Conservation (phyloP, 2,888 invertebrate genomes). For the Leptopilina myrica region DNA sequence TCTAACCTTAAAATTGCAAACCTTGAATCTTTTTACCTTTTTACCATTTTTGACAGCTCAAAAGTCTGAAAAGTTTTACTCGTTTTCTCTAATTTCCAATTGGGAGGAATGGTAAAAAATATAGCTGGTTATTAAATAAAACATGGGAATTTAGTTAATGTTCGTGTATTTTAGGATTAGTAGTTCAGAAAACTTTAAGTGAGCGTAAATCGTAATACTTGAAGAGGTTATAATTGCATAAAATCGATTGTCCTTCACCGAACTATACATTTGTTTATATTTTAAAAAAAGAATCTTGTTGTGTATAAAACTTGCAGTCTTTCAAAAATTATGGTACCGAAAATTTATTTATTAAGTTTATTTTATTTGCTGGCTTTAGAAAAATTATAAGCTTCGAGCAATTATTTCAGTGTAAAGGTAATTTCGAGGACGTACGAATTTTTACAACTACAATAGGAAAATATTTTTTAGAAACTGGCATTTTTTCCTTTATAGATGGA, state of each 20-base stretch:
- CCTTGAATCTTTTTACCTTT: no score
- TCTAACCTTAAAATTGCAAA: slow-evolving; percentile 12
- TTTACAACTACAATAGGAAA: no score
- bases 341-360: no score
- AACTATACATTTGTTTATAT: neutral
- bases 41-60: neutral
- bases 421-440: no score
- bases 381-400: no score
- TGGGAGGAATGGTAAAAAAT: neutral
- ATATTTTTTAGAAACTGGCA: no score
- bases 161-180: neutral
- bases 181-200: neutral
- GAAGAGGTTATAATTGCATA: neutral
- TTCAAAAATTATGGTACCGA: neutral
- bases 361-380: no score
- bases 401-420: no score
- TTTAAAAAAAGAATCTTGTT: no score
- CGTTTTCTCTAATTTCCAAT: no score
- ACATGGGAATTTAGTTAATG: neutral
- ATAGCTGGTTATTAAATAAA: neutral
- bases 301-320: neutral
- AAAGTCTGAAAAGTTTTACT: neutral
- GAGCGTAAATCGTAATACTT: neutral
- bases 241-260: slow-evolving; percentile 42
- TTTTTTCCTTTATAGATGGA: slow-evolving; percentile 78